Percentiles rank a stretch among this genome's conserved stretches.
Evolutionary conservation across 1,140 invertebrate species (phyloP).

Genomic region (Aphaenogaster rudis): DNA sequence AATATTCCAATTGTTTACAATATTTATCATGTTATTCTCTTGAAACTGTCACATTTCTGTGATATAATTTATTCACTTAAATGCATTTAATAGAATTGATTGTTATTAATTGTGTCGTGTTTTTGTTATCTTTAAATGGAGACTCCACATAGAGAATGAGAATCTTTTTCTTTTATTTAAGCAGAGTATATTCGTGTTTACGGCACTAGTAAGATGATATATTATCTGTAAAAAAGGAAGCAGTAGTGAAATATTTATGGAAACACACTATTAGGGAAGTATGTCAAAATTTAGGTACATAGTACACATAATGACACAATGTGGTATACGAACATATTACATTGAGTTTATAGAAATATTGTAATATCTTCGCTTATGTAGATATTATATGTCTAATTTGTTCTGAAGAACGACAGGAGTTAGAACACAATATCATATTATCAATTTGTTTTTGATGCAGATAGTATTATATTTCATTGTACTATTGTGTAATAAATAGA

Average conservation of each 20-base stretch:
- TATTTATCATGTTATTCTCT: slow-evolving; percentile 12
- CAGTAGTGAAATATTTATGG: slow-evolving; percentile 47
- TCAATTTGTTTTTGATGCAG: slow-evolving; percentile 13
- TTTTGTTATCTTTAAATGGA: slow-evolving; percentile 12
- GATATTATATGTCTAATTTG: not conserved
- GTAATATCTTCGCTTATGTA: slow-evolving; percentile 16
- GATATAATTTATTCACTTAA: slow-evolving; percentile 4
- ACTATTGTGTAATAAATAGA: slow-evolving; percentile 38
- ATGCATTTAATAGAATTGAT: slow-evolving; percentile 13
- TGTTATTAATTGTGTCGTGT: not conserved
- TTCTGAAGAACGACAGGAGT: not conserved
- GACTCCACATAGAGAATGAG: not conserved
- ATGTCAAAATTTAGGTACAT: slow-evolving; percentile 54
- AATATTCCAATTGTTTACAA: slow-evolving; percentile 27
- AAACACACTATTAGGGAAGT: slow-evolving; percentile 52
- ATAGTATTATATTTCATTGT: slow-evolving; percentile 43
- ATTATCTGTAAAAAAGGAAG: slow-evolving; percentile 54
- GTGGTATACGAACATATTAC: slow-evolving; percentile 43
- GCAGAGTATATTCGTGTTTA: slow-evolving; percentile 41
- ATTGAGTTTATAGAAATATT: slow-evolving; percentile 29
- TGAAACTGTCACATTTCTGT: slow-evolving; percentile 2
- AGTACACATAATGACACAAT: slow-evolving; percentile 33
- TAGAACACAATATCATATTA: not conserved
- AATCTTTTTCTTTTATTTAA: slow-evolving; percentile 14
- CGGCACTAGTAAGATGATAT: slow-evolving; percentile 28